Evolutionary conservation across 2,113 vertebrate genomes (phyloP), one percentile per base, ranked within the genome.

Genomic region (Phrynocephalus versicolor): DNA sequence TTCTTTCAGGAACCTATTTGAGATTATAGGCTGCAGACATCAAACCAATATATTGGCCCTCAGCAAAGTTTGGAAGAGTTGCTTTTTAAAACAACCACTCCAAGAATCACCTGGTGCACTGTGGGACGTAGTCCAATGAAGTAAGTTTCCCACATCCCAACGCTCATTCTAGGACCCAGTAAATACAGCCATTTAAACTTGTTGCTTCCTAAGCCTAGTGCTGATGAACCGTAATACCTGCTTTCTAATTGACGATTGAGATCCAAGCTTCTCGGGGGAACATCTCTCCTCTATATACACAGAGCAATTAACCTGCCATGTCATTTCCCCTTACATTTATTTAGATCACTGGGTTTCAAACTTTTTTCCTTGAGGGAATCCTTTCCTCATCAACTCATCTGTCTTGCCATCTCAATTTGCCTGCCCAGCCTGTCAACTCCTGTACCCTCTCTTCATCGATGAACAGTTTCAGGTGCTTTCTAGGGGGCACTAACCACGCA

Each of bases 301-400:
- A 58, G 64, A 57, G 55, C 64, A 70, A 70, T 58, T 70, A 71
- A 35, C 55, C 33, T 18, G 16, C 12, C 64, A 76, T 70, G 19
- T 19, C 51, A 71, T 70, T 60, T 87, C 9, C 55, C 25, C 55
- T 33, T 70, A 51, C 74, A 51, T 78, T 64, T 87, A 70, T 81
- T 77, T 87, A 62, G 55, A 77, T 82, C 55, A 77, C n/a, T 83
- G 57, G 64, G 71, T 62, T 70, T 71, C 37, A 76, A 58, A 67
- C 35, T 39, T 41, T 57, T 51, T 58, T 25, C 27, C 35, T 75
- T 37, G 21, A 16, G 23, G n/a, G 64, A 55, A 12, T 7, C 6
- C 16, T 67, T 77, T 37, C 4, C 41, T 37, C n/a, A 15, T 73
- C 51, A 72, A 30, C 35, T 30, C 60, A 8, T 60, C 27, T 72